Conservation (phyloP, 2,888 invertebrate species). For the Melikaiella ostensackeni region DNA sequence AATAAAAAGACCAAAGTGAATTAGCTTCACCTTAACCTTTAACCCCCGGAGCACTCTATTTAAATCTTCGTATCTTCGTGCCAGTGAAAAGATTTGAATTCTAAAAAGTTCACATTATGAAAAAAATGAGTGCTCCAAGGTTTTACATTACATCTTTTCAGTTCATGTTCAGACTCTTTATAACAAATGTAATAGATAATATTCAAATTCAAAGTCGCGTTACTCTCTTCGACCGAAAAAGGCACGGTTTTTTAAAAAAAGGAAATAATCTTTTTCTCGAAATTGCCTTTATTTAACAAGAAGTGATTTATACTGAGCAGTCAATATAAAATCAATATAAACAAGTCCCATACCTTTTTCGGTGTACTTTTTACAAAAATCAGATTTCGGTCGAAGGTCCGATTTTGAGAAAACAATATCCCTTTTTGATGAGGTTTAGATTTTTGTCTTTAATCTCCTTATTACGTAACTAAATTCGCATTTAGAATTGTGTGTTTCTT, state of each 20-base stretch:
- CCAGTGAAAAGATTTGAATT: not conserved
- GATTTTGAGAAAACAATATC: constrained; percentile 3
- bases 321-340: constrained; percentile 8
- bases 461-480: constrained; percentile 22
- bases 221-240: constrained; percentile 20
- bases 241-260: constrained; percentile 19
- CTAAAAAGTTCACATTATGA: not conserved
- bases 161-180: not conserved
- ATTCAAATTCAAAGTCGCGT: constrained; percentile 2
- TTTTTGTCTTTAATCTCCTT: constrained; percentile 20
- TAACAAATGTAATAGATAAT: not conserved
- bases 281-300: not conserved
- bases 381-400: not conserved
- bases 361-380: constrained; percentile 15
- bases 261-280: not conserved
- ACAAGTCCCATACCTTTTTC: constrained; percentile 17
- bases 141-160: not conserved
- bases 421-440: constrained; percentile 1
- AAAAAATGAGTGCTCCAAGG: no score
- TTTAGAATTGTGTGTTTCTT: constrained; percentile 29
- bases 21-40: constrained; percentile 8
- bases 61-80: constrained; percentile 13
- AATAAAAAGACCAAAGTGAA: constrained; percentile 12
- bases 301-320: constrained; percentile 5
- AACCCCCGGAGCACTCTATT: constrained; percentile 11